These are phyloP conservation scores for Cossypha heuglini DNA, from an alignment of 2,797 vertebrate species.

Conservation along the genomic window DNA sequence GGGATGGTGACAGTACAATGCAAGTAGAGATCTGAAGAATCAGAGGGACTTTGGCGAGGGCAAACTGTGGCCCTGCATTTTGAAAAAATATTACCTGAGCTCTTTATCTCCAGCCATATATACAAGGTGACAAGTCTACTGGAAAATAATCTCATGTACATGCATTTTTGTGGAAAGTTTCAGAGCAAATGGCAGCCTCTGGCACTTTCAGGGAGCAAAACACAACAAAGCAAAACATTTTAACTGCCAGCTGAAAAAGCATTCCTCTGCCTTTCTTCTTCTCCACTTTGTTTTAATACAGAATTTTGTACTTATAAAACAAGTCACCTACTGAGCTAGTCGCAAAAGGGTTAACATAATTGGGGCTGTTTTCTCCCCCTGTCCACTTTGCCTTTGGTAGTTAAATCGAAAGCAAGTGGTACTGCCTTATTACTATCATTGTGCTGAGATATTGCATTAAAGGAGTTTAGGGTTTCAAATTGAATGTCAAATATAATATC, in stretches of 20 bases:
- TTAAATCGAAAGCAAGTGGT: constrained; percentile 61
- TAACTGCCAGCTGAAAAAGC: not conserved
- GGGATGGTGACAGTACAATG: not conserved
- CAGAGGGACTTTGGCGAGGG: not conserved
- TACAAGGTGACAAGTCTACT: not conserved
- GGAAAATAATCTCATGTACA: not conserved
- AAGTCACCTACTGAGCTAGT: not conserved
- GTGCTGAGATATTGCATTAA: constrained; percentile 64
- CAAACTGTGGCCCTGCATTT: not conserved
- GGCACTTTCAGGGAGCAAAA: not conserved
- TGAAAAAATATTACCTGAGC: not conserved
- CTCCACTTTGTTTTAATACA: not conserved
- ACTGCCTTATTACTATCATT: constrained; percentile 66
- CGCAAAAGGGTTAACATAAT: constrained; percentile 51
- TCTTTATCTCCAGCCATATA: not conserved
- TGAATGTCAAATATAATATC: constrained; percentile 74
- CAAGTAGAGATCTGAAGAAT: not conserved
- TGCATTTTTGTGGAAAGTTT: not conserved
- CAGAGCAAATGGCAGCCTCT: not conserved
- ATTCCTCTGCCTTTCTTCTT: not conserved
- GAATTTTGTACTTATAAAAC: not conserved
- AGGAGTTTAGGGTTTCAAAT: constrained; percentile 71
- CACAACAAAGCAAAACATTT: not conserved
- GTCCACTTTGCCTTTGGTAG: constrained; percentile 42
- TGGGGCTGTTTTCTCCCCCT: not conserved